Conservation (phyloP, 2,113 vertebrate genomes). For the Nibea albiflora region DNA sequence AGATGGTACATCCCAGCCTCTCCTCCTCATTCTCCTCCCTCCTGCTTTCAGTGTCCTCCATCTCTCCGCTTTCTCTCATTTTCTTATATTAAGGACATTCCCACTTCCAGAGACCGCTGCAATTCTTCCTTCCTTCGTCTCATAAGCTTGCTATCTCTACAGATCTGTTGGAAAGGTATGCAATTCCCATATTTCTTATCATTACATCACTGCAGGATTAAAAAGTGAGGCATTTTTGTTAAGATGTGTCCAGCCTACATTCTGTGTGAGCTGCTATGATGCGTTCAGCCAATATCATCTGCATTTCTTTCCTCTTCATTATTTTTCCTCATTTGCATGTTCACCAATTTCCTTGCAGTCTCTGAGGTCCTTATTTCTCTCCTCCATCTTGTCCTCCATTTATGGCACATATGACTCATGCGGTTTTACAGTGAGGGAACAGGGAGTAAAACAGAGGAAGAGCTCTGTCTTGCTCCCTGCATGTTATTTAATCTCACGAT, state of each 20-base stretch:
- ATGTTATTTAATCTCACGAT: neutral
- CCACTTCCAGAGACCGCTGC: conserved; percentile 40
- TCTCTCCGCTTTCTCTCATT: conserved; percentile 70
- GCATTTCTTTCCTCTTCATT: conserved; percentile 11
- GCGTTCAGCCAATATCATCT: neutral
- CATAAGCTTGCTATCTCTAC: conserved; percentile 21
- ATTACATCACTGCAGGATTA: conserved; percentile 39
- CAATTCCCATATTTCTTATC: conserved; percentile 32
- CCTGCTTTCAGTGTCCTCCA: conserved; percentile 77
- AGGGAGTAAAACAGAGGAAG: conserved; percentile 12
- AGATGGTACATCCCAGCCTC: conserved; percentile 77
- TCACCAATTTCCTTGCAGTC: conserved; percentile 33
- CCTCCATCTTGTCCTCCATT: conserved; percentile 79
- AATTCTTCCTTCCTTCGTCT: conserved; percentile 30
- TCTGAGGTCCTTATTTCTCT: conserved; percentile 36
- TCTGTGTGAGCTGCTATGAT: conserved; percentile 39
- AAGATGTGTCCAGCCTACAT: conserved; percentile 21
- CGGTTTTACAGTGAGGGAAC: conserved; percentile 51
- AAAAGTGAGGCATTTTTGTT: conserved; percentile 22
- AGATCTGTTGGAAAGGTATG: conserved; percentile 67
- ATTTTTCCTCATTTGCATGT: conserved; percentile 31
- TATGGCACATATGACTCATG: conserved; percentile 72
- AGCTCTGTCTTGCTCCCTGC: conserved; percentile 3
- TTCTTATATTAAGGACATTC: conserved; percentile 70
- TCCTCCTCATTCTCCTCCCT: conserved; percentile 75